Evolutionary conservation across 2,888 invertebrate species (phyloP).

Genomic region (Thalpophila matura): DNA sequence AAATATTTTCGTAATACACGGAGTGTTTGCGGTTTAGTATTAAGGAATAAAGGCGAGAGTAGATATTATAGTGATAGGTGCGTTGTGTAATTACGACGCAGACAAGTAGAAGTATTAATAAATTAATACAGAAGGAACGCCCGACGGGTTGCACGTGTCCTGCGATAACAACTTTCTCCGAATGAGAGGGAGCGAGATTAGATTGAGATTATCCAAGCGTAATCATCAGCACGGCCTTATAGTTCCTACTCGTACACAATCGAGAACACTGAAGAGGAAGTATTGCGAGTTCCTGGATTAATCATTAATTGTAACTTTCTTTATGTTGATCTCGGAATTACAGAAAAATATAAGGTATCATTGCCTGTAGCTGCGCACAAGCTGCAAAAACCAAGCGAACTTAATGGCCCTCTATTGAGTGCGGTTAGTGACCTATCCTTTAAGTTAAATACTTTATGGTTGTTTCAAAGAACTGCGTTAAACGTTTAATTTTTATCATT

Average conservation of each 20-base stretch:
- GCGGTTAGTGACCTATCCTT: constrained; percentile 19
- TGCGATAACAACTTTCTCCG: constrained; percentile 81
- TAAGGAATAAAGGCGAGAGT: constrained; percentile 22
- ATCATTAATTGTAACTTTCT: constrained; percentile 61
- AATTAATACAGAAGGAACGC: constrained; percentile 58
- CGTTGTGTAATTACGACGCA: constrained; percentile 62
- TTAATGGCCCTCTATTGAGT: constrained; percentile 14
- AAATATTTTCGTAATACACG: constrained; percentile 33
- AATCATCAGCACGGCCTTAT: constrained; percentile 81
- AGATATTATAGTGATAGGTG: constrained; percentile 45
- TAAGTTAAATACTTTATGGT: constrained; percentile 3
- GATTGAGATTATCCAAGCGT: constrained; percentile 81
- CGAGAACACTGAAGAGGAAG: constrained; percentile 76
- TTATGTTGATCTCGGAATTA: constrained; percentile 50
- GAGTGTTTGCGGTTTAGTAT: constrained; percentile 15
- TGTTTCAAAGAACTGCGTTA: neutral
- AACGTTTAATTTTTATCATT: constrained; percentile 15
- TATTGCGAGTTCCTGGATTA: constrained; percentile 70
- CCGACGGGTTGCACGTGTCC: constrained; percentile 56
- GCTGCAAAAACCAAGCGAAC: constrained; percentile 12
- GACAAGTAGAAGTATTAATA: constrained; percentile 55
- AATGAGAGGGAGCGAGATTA: constrained; percentile 78
- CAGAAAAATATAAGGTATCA: constrained; percentile 48
- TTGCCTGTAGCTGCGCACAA: constrained; percentile 18
- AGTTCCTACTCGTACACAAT: constrained; percentile 80